These are phyloP conservation scores for Centrocercus urophasianus DNA, from an alignment of 2,113 vertebrate species.

Conservation along the genomic window DNA sequence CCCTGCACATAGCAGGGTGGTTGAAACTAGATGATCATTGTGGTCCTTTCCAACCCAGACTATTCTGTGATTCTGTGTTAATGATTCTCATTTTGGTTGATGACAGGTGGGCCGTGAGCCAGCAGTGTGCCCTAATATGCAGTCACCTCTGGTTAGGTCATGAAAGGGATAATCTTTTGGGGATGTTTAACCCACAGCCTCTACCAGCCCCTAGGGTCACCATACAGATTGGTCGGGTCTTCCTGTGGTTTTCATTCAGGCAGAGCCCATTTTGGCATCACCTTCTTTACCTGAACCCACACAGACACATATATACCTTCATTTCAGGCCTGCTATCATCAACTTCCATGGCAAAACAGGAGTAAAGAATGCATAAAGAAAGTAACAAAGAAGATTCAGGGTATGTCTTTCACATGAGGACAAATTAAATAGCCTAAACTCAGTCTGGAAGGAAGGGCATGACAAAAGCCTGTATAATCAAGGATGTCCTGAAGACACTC, in stretches of 20 bases:
- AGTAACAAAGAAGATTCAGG: background rate
- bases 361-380: background rate
- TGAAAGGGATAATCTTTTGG: rapidly evolving
- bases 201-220: background rate
- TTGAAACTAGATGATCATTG: no score
- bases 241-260: background rate
- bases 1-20: no score
- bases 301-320: background rate
- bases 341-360: background rate
- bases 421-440: background rate
- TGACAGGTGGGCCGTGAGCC: no score
- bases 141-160: background rate
- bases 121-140: no score
- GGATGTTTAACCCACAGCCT: background rate
- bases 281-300: background rate
- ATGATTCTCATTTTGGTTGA: no score
- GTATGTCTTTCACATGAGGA: background rate
- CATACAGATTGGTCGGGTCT: no score
- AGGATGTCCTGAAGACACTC: background rate
- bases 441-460: background rate
- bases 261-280: background rate
- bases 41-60: no score
- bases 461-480: background rate
- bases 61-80: no score
- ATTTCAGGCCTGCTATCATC: background rate